Conservation (phyloP, 2,888 invertebrate genomes). For the Yponomeuta plumbellus region DNA sequence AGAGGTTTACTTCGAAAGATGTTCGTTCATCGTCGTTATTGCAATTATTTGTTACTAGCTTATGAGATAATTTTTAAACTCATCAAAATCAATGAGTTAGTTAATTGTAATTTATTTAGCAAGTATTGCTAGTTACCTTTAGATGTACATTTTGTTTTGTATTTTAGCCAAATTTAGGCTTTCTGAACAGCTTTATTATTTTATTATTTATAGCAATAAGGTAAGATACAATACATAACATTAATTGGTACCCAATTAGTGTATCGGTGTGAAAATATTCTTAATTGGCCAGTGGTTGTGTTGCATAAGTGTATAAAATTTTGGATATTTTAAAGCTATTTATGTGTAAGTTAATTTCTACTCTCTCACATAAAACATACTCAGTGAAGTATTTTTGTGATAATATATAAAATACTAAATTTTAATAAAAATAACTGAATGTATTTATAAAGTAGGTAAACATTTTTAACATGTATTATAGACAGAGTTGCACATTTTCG, state of each 20-base stretch:
- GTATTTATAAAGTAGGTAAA: no score
- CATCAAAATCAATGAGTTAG: conserved; percentile 1
- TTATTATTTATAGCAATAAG: conserved; percentile 6
- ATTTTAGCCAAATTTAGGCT: not conserved
- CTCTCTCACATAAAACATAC: not conserved
- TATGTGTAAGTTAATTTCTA: not conserved
- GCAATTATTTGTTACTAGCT: no score
- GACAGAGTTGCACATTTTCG: not conserved
- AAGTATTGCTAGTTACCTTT: conserved; percentile 3
- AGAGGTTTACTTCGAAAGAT: no score
- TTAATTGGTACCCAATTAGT: not conserved
- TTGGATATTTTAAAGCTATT: not conserved
- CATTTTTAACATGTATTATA: not conserved
- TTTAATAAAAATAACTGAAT: not conserved
- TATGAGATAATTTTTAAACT: no score
- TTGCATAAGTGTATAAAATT: not conserved
- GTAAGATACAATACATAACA: not conserved
- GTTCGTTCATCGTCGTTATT: no score
- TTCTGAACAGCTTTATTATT: conserved; percentile 9
- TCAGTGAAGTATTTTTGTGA: not conserved
- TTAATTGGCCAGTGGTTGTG: not conserved
- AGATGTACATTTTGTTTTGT: not conserved
- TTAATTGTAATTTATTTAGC: conserved; percentile 15
- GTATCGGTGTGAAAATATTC: not conserved
- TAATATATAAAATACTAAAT: not conserved